These are phyloP conservation scores for Notothenia rossii DNA, from an alignment of 2,113 vertebrate genomes.

Conservation along the genomic window DNA sequence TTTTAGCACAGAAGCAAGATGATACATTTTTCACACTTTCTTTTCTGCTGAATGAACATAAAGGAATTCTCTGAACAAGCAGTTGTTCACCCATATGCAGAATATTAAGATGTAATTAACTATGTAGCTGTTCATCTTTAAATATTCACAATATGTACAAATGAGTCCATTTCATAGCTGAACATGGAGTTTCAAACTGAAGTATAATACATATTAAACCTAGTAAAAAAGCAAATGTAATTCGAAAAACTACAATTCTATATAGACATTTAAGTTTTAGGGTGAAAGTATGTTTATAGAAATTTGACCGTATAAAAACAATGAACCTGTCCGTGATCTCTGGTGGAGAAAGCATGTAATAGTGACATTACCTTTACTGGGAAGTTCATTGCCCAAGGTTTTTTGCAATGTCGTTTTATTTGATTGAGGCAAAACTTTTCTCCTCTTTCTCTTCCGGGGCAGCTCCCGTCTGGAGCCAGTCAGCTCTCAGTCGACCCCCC, in stretches of 20 bases:
- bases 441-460: background rate
- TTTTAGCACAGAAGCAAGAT: background rate
- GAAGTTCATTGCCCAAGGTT: background rate
- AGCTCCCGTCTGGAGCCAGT: conserved; percentile 94
- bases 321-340: background rate
- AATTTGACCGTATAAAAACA: background rate
- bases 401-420: background rate
- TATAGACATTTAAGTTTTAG: too few relatives aligned
- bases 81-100: background rate
- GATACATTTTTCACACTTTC: conserved; percentile 29
- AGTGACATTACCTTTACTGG: background rate
- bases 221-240: too few relatives aligned
- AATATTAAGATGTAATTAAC: conserved; percentile 24
- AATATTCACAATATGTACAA: background rate
- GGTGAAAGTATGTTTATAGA: background rate
- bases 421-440: background rate
- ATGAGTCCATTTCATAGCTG: background rate
- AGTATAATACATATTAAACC: too few relatives aligned
- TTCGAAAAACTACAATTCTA: too few relatives aligned
- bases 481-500: conserved; percentile 88
- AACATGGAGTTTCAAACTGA: background rate
- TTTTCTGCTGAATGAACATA: conserved; percentile 27
- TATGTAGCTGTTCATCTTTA: conserved; percentile 18
- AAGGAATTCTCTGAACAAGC: conserved; percentile 14
- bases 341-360: background rate